Evolutionary conservation across 1,140 invertebrate genomes (phyloP).

Genomic region (Teleogryllus occipitalis): DNA sequence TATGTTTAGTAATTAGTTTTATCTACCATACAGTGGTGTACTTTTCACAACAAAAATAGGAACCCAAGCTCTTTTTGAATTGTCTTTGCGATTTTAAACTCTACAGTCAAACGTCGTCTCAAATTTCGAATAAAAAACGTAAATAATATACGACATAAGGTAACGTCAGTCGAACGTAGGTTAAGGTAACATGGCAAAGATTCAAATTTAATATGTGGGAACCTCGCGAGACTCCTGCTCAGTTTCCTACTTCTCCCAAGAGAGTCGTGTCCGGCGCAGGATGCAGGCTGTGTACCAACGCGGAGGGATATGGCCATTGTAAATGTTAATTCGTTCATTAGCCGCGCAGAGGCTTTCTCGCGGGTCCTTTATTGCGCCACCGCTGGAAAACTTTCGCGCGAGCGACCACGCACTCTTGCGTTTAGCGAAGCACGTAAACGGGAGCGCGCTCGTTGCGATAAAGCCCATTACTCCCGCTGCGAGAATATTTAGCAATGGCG

Average conservation of each 20-base stretch:
- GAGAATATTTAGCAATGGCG: neutral
- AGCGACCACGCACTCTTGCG: neutral
- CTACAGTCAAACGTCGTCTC: too few species aligned
- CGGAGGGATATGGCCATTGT: neutral
- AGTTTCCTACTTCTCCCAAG: too few species aligned
- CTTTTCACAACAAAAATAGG: too few species aligned
- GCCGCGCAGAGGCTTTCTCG: neutral
- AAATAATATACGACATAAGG: neutral
- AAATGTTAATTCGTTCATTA: conserved; percentile 2
- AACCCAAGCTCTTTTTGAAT: too few species aligned
- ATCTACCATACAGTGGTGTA: too few species aligned
- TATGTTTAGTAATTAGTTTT: too few species aligned
- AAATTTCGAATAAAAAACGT: neutral
- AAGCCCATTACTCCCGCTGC: neutral
- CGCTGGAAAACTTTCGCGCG: neutral
- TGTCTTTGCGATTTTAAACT: too few species aligned
- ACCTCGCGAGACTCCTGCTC: neutral
- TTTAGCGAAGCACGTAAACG: neutral
- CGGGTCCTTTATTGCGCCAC: neutral
- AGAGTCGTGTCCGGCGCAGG: neutral
- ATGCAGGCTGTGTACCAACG: neutral
- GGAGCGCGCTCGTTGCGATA: too few species aligned
- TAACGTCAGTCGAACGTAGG: neutral
- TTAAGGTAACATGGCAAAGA: neutral
- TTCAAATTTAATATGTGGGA: neutral